Conservation (phyloP, 2,113 vertebrate genomes). For the Argyrosomus japonicus region DNA sequence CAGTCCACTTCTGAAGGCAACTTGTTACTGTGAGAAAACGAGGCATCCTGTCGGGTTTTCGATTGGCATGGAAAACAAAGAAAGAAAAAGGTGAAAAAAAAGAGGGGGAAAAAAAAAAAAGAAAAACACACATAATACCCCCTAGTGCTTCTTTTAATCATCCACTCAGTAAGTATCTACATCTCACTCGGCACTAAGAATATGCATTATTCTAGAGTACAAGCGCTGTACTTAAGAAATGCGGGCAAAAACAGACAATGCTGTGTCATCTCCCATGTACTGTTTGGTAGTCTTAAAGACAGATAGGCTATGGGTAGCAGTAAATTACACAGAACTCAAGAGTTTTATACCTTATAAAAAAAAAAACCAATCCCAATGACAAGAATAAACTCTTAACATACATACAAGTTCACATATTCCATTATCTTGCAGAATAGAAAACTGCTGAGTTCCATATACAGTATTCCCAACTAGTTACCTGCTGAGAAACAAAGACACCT, state of each 20-base stretch:
- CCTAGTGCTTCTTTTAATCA: constrained; percentile 76
- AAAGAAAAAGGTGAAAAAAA: background rate
- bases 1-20: constrained; percentile 61
- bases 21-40: constrained; percentile 45
- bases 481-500: constrained; percentile 20
- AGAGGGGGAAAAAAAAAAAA: constrained; percentile 3
- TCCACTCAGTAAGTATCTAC: constrained; percentile 82
- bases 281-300: constrained; percentile 43
- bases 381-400: constrained; percentile 48
- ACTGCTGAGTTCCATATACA: constrained; percentile 52
- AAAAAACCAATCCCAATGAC: constrained; percentile 42
- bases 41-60: constrained; percentile 49
- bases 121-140: constrained; percentile 45
- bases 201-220: constrained; percentile 69
- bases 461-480: constrained; percentile 33
- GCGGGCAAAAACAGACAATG: constrained; percentile 34
- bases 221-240: constrained; percentile 61
- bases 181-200: constrained; percentile 79
- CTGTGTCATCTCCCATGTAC: constrained; percentile 49
- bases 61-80: constrained; percentile 53
- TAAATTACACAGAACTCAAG: constrained; percentile 59
- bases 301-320: constrained; percentile 32
- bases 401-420: constrained; percentile 59
- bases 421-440: constrained; percentile 52
- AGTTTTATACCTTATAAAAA: constrained; percentile 41